phyloP scores from a whole-genome alignment of 2,888 invertebrate genomes.

The Scelioninae gen. 2 region DNA sequence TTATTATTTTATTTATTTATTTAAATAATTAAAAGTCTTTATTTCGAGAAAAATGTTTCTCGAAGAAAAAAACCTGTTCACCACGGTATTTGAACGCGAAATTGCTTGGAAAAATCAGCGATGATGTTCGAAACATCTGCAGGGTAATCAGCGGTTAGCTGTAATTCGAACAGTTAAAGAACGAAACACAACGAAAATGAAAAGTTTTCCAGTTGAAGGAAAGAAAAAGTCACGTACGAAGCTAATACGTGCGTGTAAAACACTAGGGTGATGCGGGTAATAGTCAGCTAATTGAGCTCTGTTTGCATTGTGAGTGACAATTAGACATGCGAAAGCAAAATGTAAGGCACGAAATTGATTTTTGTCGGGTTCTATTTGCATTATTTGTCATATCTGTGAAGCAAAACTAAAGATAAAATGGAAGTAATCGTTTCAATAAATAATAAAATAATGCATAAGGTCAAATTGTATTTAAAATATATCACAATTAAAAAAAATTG shows the following conservation, averaged over 20 bases:
- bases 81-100: constrained; percentile 13
- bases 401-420: no score
- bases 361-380: neutral
- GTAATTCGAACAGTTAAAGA: constrained; percentile 30
- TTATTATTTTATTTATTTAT: no score
- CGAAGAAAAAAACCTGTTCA: constrained; percentile 2
- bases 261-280: constrained; percentile 17
- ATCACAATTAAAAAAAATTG: no score
- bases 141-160: neutral
- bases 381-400: no score
- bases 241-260: constrained; percentile 19
- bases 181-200: constrained; percentile 32
- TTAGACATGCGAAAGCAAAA: constrained; percentile 12
- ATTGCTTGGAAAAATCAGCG: constrained; percentile 29
- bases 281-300: constrained; percentile 19
- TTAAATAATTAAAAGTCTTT: no score
- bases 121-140: constrained; percentile 20
- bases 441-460: no score
- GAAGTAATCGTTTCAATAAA: no score
- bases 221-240: constrained; percentile 22
- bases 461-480: no score
- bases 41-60: neutral
- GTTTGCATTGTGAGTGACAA: constrained; percentile 25
- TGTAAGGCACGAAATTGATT: constrained; percentile 1
- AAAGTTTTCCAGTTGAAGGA: constrained; percentile 23